phyloP scores from a whole-genome alignment of 1,140 invertebrate genomes.

The Drosophila carrolli region DNA sequence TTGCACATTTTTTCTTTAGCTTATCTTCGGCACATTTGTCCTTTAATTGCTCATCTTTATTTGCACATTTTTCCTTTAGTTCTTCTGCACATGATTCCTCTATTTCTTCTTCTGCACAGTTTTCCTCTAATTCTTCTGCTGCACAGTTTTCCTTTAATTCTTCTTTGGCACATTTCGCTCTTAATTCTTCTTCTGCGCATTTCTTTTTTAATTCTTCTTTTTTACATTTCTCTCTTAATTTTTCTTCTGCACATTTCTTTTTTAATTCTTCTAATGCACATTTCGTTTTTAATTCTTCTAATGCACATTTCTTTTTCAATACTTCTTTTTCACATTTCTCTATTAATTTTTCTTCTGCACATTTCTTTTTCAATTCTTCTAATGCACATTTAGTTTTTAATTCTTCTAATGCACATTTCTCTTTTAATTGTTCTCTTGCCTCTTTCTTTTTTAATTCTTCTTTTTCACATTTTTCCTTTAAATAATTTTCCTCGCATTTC shows the following conservation, averaged over 20 bases:
- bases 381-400: background rate
- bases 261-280: background rate
- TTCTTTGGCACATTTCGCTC: background rate
- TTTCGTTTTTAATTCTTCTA: background rate
- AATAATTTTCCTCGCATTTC: background rate
- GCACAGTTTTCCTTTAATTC: too few relatives aligned
- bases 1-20: background rate
- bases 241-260: too few relatives aligned
- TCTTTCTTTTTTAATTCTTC: background rate
- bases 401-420: too few relatives aligned
- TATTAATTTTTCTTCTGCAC: too few relatives aligned
- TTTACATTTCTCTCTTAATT: background rate
- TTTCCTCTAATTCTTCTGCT: background rate
- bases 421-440: background rate
- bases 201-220: too few relatives aligned
- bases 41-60: background rate
- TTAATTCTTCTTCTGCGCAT: background rate
- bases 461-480: background rate
- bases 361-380: background rate
- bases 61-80: background rate
- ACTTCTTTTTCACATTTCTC: background rate
- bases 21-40: too few relatives aligned
- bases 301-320: background rate
- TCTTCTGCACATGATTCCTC: background rate
- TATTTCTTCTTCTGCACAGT: background rate